Evolutionary conservation across 2,113 vertebrate genomes (phyloP).

Genomic region (Myrmecobius fasciatus): DNA sequence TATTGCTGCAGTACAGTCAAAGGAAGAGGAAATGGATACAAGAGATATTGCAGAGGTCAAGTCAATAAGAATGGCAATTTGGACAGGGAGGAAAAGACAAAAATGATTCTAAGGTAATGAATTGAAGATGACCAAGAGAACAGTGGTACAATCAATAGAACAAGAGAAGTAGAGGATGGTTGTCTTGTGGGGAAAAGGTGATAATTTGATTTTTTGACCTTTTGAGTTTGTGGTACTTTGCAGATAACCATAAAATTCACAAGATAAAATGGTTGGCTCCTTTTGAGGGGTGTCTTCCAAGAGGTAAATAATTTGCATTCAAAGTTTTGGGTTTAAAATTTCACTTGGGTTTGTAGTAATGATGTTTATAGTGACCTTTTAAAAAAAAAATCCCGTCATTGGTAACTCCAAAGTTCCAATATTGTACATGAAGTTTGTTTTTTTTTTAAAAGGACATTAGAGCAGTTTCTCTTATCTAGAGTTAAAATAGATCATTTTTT

Average conservation of each 20-base stretch:
- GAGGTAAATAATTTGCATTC: background rate
- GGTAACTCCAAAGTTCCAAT: background rate
- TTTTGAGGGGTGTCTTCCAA: background rate
- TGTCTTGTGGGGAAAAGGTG: background rate
- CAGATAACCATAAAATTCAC: background rate
- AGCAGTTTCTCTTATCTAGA: conserved; percentile 23
- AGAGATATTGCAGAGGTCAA: background rate
- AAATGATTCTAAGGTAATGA: background rate
- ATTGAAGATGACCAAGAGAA: background rate
- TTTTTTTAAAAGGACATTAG: conserved; percentile 9
- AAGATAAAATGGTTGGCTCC: background rate
- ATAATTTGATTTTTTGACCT: background rate
- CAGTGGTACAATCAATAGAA: background rate
- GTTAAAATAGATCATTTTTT: conserved; percentile 32
- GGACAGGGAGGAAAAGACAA: background rate
- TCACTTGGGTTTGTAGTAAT: background rate
- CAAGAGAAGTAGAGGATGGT: background rate
- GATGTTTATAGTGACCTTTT: conserved; percentile 6
- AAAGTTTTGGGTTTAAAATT: conserved; percentile 1
- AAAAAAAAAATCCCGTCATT: background rate
- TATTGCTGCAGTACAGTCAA: background rate
- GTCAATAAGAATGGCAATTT: background rate
- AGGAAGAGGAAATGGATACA: background rate
- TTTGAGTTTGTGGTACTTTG: background rate
- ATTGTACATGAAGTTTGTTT: background rate